Evolutionary conservation across 2,888 invertebrate genomes (phyloP).

Genomic region (Agrochola circellaris): DNA sequence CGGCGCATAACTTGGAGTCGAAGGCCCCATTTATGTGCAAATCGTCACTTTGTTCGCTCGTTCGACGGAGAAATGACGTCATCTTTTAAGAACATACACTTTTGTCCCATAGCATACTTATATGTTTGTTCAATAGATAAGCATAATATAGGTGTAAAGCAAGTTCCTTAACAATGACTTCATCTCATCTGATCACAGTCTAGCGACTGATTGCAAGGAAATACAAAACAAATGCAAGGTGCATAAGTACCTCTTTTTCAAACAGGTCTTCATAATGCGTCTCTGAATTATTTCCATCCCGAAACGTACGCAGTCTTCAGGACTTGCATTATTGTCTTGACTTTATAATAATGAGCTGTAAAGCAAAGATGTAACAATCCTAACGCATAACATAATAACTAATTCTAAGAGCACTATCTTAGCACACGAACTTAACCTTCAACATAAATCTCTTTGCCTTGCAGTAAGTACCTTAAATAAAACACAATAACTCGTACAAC

Average conservation of each 20-base stretch:
- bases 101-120: constrained; percentile 6
- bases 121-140: background rate
- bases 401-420: background rate
- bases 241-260: background rate
- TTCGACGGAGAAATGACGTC: constrained; percentile 30
- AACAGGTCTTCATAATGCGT: background rate
- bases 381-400: background rate
- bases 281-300: background rate
- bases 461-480: constrained; percentile 30
- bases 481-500: constrained; percentile 44
- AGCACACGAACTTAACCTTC: constrained; percentile 4
- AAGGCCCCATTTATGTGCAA: constrained; percentile 56
- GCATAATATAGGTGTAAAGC: no score
- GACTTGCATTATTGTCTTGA: background rate
- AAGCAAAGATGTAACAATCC: background rate
- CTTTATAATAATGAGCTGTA: background rate
- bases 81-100: constrained; percentile 42
- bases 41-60: constrained; percentile 56
- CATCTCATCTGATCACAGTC: background rate
- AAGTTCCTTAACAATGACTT: background rate
- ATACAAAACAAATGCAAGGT: background rate
- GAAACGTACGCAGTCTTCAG: background rate
- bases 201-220: background rate
- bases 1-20: constrained; percentile 23
- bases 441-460: background rate